Evolutionary conservation across 2,888 invertebrate genomes (phyloP).

Genomic region (Pomacea canaliculata): DNA sequence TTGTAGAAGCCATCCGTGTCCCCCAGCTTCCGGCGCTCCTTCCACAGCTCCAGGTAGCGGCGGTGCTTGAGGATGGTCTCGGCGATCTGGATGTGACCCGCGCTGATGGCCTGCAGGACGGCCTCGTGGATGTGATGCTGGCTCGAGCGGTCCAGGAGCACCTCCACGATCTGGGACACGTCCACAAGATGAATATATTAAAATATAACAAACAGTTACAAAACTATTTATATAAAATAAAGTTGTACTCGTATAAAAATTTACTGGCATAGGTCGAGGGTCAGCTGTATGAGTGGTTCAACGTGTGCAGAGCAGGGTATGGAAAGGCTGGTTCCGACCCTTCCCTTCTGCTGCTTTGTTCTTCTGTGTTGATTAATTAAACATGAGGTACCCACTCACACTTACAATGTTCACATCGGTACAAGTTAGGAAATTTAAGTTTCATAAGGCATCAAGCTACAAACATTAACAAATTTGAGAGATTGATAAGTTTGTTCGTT

Average conservation of each 20-base stretch:
- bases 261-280: too few species aligned
- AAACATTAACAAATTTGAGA: too few species aligned
- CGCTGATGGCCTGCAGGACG: constrained; percentile 64
- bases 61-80: constrained; percentile 67
- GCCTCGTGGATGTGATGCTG: constrained; percentile 66
- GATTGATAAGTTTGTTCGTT: too few species aligned
- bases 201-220: background rate
- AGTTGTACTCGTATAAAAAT: background rate
- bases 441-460: too few species aligned
- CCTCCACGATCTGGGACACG: constrained; percentile 58
- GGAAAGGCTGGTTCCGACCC: too few species aligned
- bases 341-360: too few species aligned
- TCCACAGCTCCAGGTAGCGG: constrained; percentile 62
- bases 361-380: too few species aligned
- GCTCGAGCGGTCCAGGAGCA: constrained; percentile 61
- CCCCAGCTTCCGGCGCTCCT: constrained; percentile 53
- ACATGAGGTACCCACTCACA: too few species aligned
- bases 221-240: background rate
- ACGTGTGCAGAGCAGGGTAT: too few species aligned
- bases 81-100: constrained; percentile 68
- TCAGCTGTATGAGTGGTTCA: too few species aligned
- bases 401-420: too few species aligned
- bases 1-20: constrained; percentile 56
- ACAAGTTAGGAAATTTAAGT: too few species aligned
- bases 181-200: background rate